phyloP scores from a whole-genome alignment of 2,797 vertebrate species.

The Oryzias dopingdopingensis region DNA sequence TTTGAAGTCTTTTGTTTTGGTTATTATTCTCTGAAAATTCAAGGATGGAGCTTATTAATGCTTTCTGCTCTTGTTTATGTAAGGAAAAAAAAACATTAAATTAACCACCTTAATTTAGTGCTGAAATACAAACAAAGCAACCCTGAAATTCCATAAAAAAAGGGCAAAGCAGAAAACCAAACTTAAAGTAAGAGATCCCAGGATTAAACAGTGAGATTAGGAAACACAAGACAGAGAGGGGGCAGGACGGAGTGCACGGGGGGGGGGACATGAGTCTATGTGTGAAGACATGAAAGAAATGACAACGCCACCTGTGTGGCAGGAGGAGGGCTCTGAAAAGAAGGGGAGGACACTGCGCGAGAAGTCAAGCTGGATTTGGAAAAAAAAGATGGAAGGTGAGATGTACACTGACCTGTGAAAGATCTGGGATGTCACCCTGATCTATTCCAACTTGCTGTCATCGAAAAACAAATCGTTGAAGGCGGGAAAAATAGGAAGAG shows the following conservation, averaged over 20 bases:
- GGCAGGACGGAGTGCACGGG: constrained; percentile 8
- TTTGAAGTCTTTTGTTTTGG: constrained; percentile 19
- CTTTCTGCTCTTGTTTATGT: constrained; percentile 6
- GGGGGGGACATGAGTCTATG: constrained; percentile 1
- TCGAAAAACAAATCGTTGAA: constrained; percentile 70
- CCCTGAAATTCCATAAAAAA: constrained; percentile 14
- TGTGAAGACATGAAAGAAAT: constrained; percentile 11
- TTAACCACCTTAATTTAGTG: no score
- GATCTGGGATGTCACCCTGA: constrained; percentile 94
- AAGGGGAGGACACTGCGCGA: background rate
- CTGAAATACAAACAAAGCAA: no score
- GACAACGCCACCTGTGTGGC: constrained; percentile 20
- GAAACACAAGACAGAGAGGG: constrained; percentile 26
- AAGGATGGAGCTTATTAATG: constrained; percentile 21
- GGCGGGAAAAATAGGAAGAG: constrained; percentile 15
- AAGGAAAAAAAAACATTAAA: background rate
- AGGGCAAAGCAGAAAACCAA: constrained; percentile 28
- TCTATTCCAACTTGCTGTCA: constrained; percentile 97
- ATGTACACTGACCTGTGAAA: constrained; percentile 94
- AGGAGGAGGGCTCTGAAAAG: background rate
- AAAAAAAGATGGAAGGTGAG: constrained; percentile 56
- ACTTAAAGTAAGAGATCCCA: constrained; percentile 31
- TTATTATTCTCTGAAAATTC: constrained; percentile 16
- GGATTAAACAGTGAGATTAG: constrained; percentile 14
- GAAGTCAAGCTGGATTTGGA: background rate